Percentiles rank a stretch among this genome's conserved stretches.
These are phyloP conservation scores for Scyliorhinus canicula DNA, from an alignment of 2,797 vertebrate genomes.

Conservation along the genomic window DNA sequence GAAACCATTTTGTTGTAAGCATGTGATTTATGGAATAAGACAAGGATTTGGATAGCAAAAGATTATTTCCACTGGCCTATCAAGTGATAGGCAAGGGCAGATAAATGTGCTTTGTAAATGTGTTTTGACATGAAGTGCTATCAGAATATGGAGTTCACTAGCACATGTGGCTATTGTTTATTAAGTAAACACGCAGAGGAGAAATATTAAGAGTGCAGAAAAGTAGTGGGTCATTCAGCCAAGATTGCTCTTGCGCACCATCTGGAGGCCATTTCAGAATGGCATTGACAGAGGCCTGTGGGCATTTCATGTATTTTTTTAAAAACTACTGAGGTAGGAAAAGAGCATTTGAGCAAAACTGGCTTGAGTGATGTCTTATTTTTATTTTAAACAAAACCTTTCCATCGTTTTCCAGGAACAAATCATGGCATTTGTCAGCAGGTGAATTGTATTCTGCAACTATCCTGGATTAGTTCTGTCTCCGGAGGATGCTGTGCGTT, in stretches of 20 bases:
- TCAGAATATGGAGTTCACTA: background rate
- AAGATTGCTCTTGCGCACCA: background rate
- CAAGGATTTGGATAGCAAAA: background rate
- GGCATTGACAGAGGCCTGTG: background rate
- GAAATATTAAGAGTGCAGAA: background rate
- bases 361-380: background rate
- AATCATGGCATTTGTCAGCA: constrained; percentile 88
- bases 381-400: constrained; percentile 38
- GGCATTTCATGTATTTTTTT: background rate
- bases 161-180: background rate
- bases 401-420: constrained; percentile 71
- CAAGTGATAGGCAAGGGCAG: background rate
- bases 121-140: background rate
- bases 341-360: background rate
- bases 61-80: background rate
- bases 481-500: background rate
- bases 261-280: background rate
- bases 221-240: background rate
- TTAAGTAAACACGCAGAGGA: background rate
- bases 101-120: background rate
- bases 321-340: background rate
- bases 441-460: constrained; percentile 55
- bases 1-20: background rate
- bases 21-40: background rate
- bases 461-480: background rate